Conservation (phyloP, 1,140 invertebrate genomes). For the Atta texana region DNA sequence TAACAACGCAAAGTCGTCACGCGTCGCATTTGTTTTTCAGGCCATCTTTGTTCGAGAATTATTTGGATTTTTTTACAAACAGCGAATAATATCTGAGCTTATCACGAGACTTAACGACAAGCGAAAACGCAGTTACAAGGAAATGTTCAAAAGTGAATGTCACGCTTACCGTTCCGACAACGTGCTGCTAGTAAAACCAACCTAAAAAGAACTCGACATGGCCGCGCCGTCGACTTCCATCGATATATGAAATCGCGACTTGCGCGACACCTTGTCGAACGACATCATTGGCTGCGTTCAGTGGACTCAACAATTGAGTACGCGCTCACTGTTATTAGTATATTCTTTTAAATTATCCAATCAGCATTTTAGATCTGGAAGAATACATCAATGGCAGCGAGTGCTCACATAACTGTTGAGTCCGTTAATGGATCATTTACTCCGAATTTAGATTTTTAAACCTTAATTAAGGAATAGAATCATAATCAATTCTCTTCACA, state of each 20-base stretch:
- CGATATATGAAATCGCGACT: neutral
- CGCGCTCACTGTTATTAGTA: too few relatives aligned
- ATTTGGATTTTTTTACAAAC: neutral
- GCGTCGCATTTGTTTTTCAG: slow-evolving; percentile 70
- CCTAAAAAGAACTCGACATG: slow-evolving; percentile 62
- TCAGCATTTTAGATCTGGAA: too few relatives aligned
- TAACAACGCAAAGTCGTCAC: slow-evolving; percentile 62
- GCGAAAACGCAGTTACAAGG: neutral
- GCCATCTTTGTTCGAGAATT: slow-evolving; percentile 68
- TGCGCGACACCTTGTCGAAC: slow-evolving; percentile 3
- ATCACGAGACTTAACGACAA: neutral
- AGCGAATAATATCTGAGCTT: neutral
- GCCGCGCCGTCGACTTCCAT: slow-evolving; percentile 59
- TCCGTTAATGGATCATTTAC: too few relatives aligned
- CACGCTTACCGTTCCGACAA: slow-evolving; percentile 71
- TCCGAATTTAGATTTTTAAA: too few relatives aligned
- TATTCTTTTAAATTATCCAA: too few relatives aligned
- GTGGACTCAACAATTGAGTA: too few relatives aligned
- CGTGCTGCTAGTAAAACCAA: slow-evolving; percentile 69
- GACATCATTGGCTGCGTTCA: too few relatives aligned
- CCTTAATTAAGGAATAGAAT: too few relatives aligned
- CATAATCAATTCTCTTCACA: too few relatives aligned
- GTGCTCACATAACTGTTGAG: too few relatives aligned
- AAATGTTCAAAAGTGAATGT: slow-evolving; percentile 29
- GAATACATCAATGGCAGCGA: too few relatives aligned